phyloP scores from a whole-genome alignment of 1,140 invertebrate genomes.

The Cyrtorhinus lividipennis region DNA sequence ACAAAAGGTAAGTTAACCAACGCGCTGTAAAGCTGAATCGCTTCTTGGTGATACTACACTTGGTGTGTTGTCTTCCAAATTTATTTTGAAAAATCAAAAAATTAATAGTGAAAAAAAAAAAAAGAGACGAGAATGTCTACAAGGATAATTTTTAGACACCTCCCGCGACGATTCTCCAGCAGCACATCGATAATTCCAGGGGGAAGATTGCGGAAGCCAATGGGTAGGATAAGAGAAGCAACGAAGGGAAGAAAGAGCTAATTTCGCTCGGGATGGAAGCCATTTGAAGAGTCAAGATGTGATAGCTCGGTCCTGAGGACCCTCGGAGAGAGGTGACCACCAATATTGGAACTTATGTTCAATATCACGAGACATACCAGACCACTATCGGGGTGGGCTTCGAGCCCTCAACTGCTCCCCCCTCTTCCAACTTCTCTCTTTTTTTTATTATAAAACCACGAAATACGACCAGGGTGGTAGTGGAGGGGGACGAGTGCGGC shows the following conservation, averaged over 20 bases:
- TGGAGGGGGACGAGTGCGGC: background rate
- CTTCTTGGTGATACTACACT: too few species aligned
- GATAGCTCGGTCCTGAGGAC: too few species aligned
- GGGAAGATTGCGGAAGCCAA: background rate
- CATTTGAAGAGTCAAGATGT: background rate
- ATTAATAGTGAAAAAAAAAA: too few species aligned
- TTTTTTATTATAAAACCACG: constrained; percentile 3
- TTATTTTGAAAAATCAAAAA: too few species aligned
- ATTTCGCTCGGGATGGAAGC: background rate
- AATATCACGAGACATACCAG: constrained; percentile 1
- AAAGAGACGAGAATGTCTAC: too few species aligned
- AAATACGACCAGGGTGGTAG: background rate
- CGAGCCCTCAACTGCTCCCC: background rate
- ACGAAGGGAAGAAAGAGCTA: background rate
- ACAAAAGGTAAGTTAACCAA: too few species aligned
- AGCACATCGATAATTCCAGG: too few species aligned
- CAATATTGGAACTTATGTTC: constrained; percentile 8
- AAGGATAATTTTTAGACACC: too few species aligned
- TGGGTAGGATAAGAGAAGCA: background rate
- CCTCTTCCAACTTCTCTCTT: background rate
- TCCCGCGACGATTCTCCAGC: too few species aligned
- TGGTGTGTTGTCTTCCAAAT: too few species aligned
- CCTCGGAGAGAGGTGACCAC: background rate
- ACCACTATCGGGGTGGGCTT: background rate
- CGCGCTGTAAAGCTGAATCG: too few species aligned